Conservation (phyloP, 2,888 invertebrate genomes). For the Cryptocephalus moraei region DNA sequence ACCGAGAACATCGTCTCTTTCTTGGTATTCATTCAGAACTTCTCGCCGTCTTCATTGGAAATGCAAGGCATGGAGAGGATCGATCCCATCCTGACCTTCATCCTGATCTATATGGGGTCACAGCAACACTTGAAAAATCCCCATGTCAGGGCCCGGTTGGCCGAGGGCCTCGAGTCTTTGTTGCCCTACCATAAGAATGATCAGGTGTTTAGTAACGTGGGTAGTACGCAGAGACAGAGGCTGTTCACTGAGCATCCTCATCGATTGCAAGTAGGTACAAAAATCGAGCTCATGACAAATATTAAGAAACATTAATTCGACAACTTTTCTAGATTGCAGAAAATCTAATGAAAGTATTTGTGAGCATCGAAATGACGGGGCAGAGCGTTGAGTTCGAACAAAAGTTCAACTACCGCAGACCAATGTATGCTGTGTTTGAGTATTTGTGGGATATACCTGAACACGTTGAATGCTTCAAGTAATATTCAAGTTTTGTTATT, state of each 20-base stretch:
- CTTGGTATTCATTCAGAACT: slow-evolving; percentile 64
- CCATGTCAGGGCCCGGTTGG: slow-evolving; percentile 81
- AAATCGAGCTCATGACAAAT: not conserved
- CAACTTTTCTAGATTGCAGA: slow-evolving; percentile 54
- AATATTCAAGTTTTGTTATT: slow-evolving; percentile 21
- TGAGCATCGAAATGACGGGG: slow-evolving; percentile 96
- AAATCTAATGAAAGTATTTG: slow-evolving; percentile 81
- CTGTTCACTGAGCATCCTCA: slow-evolving; percentile 71
- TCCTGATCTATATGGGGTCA: slow-evolving; percentile 83
- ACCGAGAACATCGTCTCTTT: slow-evolving; percentile 79
- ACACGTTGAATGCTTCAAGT: slow-evolving; percentile 69
- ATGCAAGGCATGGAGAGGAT: slow-evolving; percentile 53
- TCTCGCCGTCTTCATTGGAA: slow-evolving; percentile 52
- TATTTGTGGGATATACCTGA: slow-evolving; percentile 79
- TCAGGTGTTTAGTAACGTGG: slow-evolving; percentile 35
- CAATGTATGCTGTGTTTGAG: slow-evolving; percentile 91
- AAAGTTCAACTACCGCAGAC: slow-evolving; percentile 91
- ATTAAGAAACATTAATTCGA: not conserved
- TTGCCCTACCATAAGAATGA: slow-evolving; percentile 62
- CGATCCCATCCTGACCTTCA: slow-evolving; percentile 63
- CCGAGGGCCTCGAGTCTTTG: slow-evolving; percentile 80
- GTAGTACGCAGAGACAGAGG: slow-evolving; percentile 55
- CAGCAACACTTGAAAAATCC: slow-evolving; percentile 70
- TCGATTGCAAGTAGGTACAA: slow-evolving; percentile 46
- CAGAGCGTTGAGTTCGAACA: slow-evolving; percentile 93